phyloP scores from a whole-genome alignment of 2,888 invertebrate genomes.

The Leptothorax acervorum region DNA sequence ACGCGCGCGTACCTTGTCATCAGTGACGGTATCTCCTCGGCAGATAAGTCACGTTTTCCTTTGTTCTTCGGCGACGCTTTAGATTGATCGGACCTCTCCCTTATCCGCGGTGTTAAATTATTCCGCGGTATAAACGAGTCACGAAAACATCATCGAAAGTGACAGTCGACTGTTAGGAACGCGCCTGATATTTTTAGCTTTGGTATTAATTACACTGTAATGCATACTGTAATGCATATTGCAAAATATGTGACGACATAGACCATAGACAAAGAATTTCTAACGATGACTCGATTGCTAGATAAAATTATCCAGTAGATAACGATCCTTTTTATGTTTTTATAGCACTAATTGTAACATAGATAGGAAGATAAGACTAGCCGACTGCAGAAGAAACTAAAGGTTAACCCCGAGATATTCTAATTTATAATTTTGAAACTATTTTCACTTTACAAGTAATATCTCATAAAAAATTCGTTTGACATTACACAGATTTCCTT shows the following conservation, averaged over 20 bases:
- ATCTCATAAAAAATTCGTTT: background rate
- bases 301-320: constrained; percentile 23
- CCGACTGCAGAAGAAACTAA: background rate
- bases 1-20: constrained; percentile 61
- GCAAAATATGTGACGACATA: background rate
- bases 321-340: background rate
- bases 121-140: constrained; percentile 11
- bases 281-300: background rate
- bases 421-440: background rate
- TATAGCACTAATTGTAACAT: background rate
- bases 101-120: background rate
- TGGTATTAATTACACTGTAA: background rate
- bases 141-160: constrained; percentile 20
- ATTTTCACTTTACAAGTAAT: background rate
- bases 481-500: background rate
- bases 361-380: background rate
- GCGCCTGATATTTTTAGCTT: background rate
- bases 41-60: constrained; percentile 67
- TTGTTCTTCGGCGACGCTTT: constrained; percentile 45
- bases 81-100: constrained; percentile 30
- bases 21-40: constrained; percentile 64
- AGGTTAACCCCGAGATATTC: background rate
- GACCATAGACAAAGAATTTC: background rate
- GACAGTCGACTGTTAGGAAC: background rate
- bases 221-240: background rate